Evolutionary conservation across 2,113 vertebrate species (phyloP).

Genomic region (Poeciliopsis turrubarensis): DNA sequence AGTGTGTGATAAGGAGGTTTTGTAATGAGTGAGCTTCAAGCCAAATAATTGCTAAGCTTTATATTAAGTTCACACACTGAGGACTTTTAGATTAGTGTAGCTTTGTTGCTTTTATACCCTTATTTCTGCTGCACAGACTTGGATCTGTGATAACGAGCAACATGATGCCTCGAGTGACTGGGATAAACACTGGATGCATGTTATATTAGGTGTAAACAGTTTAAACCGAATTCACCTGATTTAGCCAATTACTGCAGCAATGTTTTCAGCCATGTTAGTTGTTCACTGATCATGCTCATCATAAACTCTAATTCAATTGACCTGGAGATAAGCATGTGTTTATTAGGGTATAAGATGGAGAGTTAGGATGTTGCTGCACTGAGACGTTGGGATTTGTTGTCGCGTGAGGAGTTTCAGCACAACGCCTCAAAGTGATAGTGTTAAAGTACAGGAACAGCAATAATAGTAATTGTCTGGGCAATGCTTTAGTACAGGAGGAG

Average conservation of each 20-base stretch:
- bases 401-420: conserved; percentile 33
- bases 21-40: conserved; percentile 72
- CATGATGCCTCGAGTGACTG: conserved; percentile 45
- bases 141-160: conserved; percentile 65
- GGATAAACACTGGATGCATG: conserved; percentile 49
- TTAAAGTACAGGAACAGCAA: conserved; percentile 27
- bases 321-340: conserved; percentile 61
- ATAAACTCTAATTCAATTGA: conserved; percentile 65
- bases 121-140: conserved; percentile 35
- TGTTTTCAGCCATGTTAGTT: conserved; percentile 52
- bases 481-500: conserved; percentile 34
- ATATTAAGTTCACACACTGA: conserved; percentile 67
- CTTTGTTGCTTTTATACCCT: conserved; percentile 57
- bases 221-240: conserved; percentile 75
- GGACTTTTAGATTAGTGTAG: conserved; percentile 67
- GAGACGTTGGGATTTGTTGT: conserved; percentile 34
- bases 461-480: conserved; percentile 42
- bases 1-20: conserved; percentile 61
- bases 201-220: conserved; percentile 68
- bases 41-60: conserved; percentile 74
- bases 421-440: conserved; percentile 16
- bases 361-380: conserved; percentile 39
- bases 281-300: conserved; percentile 62
- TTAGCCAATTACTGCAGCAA: conserved; percentile 66
- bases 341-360: conserved; percentile 43